phyloP scores from a whole-genome alignment of 2,888 invertebrate genomes.

The Cancer borealis region DNA sequence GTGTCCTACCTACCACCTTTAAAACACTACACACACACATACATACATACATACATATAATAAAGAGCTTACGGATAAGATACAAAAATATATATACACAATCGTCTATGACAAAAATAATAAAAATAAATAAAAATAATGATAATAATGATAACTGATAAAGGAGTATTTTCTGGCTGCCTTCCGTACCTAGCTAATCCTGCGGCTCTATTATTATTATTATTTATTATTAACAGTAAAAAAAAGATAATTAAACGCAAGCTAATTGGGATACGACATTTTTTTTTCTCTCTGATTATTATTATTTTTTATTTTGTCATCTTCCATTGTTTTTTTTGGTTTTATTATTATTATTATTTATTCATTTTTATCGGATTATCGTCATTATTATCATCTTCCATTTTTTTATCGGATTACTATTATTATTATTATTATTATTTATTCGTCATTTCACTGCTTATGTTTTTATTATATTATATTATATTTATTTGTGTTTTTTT shows the following conservation, averaged over 20 bases:
- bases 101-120: slow-evolving; percentile 73
- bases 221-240: neutral
- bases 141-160: no score
- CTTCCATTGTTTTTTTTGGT: no score
- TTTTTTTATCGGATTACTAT: no score
- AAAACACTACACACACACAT: neutral
- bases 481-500: no score
- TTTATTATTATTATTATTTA: no score
- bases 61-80: slow-evolving; percentile 60
- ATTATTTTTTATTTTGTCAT: no score
- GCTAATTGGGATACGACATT: neutral
- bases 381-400: no score
- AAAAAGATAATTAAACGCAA: neutral
- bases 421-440: no score
- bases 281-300: neutral
- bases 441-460: no score
- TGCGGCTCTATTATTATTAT: no score
- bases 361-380: neutral
- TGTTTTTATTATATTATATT: no score
- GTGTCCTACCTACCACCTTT: neutral
- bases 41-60: no score
- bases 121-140: neutral
- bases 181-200: neutral
- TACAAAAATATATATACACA: slow-evolving; percentile 75
- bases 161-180: slow-evolving; percentile 64